Conservation (phyloP, 2,797 vertebrate genomes). For the Garrulus glandarius region DNA sequence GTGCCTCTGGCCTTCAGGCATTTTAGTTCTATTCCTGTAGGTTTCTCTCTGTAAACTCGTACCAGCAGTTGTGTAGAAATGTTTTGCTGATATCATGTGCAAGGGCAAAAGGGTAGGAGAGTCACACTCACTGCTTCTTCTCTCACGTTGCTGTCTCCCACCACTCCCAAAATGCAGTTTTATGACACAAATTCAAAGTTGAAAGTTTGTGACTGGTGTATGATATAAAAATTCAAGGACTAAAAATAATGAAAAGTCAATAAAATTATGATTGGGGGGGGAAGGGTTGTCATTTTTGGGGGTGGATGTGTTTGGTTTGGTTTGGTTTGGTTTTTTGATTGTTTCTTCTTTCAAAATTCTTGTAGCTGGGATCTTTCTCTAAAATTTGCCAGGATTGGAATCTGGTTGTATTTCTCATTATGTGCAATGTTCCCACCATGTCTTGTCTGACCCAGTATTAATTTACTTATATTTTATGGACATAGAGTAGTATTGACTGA, state of each 20-base stretch:
- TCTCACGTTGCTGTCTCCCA: rapidly evolving
- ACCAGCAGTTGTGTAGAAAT: not conserved
- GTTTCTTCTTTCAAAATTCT: not conserved
- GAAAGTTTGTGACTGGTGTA: not conserved
- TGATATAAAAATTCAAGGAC: not conserved
- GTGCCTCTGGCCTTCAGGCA: not conserved
- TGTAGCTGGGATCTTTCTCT: not conserved
- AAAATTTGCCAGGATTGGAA: not conserved
- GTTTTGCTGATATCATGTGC: not conserved
- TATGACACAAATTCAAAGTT: not conserved
- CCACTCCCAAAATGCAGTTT: not conserved
- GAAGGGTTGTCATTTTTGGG: rapidly evolving
- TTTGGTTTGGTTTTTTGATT: not conserved
- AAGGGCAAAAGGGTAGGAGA: not conserved
- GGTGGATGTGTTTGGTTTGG: too few relatives aligned
- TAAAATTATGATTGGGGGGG: not conserved
- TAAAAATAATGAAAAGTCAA: not conserved
- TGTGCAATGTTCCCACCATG: not conserved
- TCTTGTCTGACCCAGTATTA: not conserved
- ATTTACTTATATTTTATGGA: not conserved
- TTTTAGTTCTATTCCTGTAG: not conserved
- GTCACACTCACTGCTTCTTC: not conserved
- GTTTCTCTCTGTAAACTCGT: not conserved
- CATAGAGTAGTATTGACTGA: not conserved
- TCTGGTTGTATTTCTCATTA: not conserved